Evolutionary conservation across 1,140 invertebrate species (phyloP), one percentile per base, ranked within the genome.

Genomic region (Drosophila albomicans): DNA sequence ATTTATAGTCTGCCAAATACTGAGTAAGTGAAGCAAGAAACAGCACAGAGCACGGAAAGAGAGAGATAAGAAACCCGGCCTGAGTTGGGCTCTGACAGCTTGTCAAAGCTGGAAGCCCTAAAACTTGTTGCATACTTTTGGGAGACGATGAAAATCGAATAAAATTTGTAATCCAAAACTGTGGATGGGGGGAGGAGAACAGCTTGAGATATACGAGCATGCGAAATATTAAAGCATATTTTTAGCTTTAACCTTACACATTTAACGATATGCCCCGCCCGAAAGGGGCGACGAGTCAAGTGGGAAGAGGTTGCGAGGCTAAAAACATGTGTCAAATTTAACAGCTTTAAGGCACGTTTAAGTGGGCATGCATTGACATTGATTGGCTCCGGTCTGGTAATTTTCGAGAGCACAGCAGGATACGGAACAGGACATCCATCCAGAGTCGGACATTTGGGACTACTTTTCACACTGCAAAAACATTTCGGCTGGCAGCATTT

Each of bases 341-440:
- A 84, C 71, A 82, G 78, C 84, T 87, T 79, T 79, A 86, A 86
- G 75, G 45, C 75, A 73, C 67, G 56, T 73, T 88, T 75, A 88
- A 80, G 62, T 80, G 66, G 78, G 52, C 73, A 79, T 59, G 73
- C 76, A 82, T 86, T 82, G 82, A 65, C 82, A 68, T 64, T 63
- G 46, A 56, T 73, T 69, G 75, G 49, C 71, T 51, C 10, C 58
- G 63, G 58, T 66, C 80, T 71, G 79, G 41, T 62, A 35, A 57
- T 49, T 54, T 71, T 38, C 32, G 49, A 46, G 30, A 38, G 38
- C 41, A 25, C 49, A 49, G 13, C 46, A 41, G 43, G 32, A 51
- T 45, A 15, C 32, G 49, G 52, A 8, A 49, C 11, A 6, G 25
- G 10, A 25, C 20, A 65, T 43, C 7, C 20, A 38, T 6, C 30